Evolutionary conservation across 1,140 invertebrate species (phyloP).

Genomic region (Cryptotermes secundus): DNA sequence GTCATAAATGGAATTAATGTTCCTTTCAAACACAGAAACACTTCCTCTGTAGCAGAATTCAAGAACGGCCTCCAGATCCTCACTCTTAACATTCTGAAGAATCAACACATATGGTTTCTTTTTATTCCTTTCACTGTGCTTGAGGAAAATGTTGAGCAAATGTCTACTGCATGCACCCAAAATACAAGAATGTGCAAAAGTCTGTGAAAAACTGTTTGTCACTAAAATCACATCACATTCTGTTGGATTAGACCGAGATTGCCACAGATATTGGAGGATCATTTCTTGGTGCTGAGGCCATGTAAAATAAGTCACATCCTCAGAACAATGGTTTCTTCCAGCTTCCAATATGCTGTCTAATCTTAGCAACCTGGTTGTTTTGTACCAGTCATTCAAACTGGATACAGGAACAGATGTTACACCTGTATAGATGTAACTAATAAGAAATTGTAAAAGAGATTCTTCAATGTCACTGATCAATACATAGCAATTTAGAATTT

Average conservation of each 20-base stretch:
- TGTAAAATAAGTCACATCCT: background rate
- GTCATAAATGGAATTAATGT: conserved; percentile 17
- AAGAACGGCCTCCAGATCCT: conserved; percentile 28
- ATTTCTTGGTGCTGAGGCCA: conserved; percentile 8
- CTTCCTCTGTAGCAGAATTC: conserved; percentile 34
- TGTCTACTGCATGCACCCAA: conserved; percentile 27
- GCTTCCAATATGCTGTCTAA: conserved; percentile 9
- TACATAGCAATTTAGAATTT: conserved; percentile 25
- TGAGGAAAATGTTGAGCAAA: conserved; percentile 23
- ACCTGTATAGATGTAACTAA: conserved; percentile 22
- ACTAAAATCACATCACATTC: conserved; percentile 32
- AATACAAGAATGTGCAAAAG: conserved; percentile 31
- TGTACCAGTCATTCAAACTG: background rate
- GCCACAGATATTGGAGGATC: background rate
- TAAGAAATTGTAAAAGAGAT: conserved; percentile 22
- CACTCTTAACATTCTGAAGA: conserved; percentile 25
- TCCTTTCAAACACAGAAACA: conserved; percentile 1
- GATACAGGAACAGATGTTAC: background rate
- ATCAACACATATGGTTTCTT: conserved; percentile 29
- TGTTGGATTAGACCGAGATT: background rate
- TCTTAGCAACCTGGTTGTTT: background rate
- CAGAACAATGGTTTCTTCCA: background rate
- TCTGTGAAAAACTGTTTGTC: conserved; percentile 20
- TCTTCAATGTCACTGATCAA: conserved; percentile 23
- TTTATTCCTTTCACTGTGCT: background rate